Conservation (phyloP, 2,113 vertebrate genomes). For the Origma solitaria region DNA sequence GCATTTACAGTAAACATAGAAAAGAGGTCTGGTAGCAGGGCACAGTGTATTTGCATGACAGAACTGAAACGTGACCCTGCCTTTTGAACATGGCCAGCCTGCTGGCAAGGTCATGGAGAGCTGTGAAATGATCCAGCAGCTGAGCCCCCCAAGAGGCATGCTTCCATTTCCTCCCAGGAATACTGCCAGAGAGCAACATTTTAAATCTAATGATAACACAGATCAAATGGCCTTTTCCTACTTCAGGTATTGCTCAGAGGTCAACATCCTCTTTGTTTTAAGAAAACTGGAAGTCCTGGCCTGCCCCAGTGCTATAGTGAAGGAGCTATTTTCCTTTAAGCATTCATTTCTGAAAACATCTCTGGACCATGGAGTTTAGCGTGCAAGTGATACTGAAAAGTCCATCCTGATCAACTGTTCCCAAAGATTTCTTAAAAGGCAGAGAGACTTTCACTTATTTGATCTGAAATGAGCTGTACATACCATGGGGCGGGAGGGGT, state of each 20-base stretch:
- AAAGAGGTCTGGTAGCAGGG: not conserved
- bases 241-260: not conserved
- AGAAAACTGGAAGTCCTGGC: not conserved
- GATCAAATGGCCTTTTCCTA: not conserved
- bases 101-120: not conserved
- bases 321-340: not conserved
- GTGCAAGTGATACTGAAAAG: not conserved
- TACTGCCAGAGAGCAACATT: not conserved
- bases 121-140: not conserved
- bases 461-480: not conserved
- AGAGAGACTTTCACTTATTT: not conserved
- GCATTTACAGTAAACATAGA: constrained; percentile 66
- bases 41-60: not conserved
- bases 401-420: not conserved
- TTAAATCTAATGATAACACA: not conserved
- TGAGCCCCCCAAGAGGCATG: not conserved
- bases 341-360: not conserved
- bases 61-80: not conserved
- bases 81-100: constrained; percentile 47
- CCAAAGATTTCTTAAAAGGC: not conserved
- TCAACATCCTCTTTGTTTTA: not conserved
- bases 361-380: not conserved
- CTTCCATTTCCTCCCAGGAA: not conserved
- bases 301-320: not conserved
- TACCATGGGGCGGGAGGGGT: not conserved